Conservation (phyloP, 2,888 invertebrate genomes). For the Tethea ocularis region DNA sequence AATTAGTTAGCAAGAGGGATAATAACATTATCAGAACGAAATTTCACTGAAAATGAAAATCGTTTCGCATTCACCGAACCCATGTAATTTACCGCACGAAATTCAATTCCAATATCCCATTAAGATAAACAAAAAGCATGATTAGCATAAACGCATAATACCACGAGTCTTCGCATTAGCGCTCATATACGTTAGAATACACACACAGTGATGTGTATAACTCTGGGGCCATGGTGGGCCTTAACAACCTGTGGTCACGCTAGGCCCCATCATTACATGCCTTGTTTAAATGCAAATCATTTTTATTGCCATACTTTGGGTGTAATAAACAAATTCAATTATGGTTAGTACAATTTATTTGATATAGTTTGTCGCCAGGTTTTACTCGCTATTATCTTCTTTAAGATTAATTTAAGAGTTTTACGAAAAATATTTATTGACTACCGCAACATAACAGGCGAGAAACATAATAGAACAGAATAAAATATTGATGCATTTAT, state of each 20-base stretch:
- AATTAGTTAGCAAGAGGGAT: no score
- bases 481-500: no score
- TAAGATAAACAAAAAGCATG: constrained; percentile 1
- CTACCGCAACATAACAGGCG: no score
- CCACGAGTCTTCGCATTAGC: background rate
- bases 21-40: background rate
- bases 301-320: constrained; percentile 30
- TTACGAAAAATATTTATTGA: no score
- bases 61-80: background rate
- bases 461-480: no score
- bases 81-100: constrained; percentile 1
- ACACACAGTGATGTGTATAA: background rate
- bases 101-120: constrained; percentile 3
- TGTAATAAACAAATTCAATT: constrained; percentile 46
- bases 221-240: background rate
- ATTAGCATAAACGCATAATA: background rate
- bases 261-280: constrained; percentile 6
- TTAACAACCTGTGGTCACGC: constrained; percentile 1
- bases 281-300: constrained; percentile 46
- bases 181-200: background rate
- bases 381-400: no score
- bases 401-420: no score
- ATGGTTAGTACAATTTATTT: constrained; percentile 9
- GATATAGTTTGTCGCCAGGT: no score
- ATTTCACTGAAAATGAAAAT: background rate